These are phyloP conservation scores for Galeopterus variegatus DNA, from an alignment of 2,113 vertebrate species.

Conservation along the genomic window DNA sequence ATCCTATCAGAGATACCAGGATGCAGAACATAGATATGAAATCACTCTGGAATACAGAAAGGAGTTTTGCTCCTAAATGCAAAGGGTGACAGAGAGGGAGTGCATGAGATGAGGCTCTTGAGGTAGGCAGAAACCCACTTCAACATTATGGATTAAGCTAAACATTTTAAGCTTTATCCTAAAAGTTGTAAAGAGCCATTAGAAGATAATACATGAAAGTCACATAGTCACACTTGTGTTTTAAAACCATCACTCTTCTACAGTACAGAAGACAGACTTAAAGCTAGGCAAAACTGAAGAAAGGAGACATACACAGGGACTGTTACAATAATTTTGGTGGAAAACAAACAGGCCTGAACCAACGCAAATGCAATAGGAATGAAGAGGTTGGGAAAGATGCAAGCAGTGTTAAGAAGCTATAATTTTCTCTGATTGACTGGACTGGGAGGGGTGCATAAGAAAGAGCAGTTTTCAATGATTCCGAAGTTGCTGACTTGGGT, in stretches of 20 bases:
- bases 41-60: background rate
- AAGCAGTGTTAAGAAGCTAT: background rate
- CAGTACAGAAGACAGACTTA: conserved; percentile 10
- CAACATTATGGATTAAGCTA: background rate
- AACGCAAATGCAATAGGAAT: background rate
- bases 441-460: background rate
- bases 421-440: conserved; percentile 14
- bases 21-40: background rate
- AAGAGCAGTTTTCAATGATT: background rate
- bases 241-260: background rate
- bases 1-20: background rate
- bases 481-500: conserved; percentile 4
- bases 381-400: background rate
- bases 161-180: conserved; percentile 39
- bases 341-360: background rate
- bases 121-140: conserved; percentile 23
- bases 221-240: background rate
- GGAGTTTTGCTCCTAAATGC: background rate
- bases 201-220: conserved; percentile 1
- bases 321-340: background rate
- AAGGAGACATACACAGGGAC: background rate
- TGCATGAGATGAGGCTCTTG: background rate
- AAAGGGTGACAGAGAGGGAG: background rate
- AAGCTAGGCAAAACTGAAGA: conserved; percentile 25
- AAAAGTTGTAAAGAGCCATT: conserved; percentile 6